These are phyloP conservation scores for Furnarius figulus DNA, from an alignment of 2,113 vertebrate genomes.

Conservation along the genomic window DNA sequence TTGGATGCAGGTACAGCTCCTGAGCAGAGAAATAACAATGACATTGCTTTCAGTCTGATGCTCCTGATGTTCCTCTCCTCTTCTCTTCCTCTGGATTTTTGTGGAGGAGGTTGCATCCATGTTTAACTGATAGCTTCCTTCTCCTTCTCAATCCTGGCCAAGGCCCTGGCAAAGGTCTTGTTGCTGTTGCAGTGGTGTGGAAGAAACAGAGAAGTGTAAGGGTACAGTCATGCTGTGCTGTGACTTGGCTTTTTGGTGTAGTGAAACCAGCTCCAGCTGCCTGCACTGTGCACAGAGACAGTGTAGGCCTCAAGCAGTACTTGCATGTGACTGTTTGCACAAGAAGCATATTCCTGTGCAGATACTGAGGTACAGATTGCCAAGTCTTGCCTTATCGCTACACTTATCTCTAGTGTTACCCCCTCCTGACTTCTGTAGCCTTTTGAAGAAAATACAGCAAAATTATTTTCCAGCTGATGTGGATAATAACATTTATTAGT, in stretches of 20 bases:
- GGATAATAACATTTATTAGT: slow-evolving; percentile 16
- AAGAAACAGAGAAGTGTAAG: not conserved
- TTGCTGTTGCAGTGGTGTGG: not conserved
- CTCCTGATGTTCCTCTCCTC: not conserved
- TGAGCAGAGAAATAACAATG: not conserved
- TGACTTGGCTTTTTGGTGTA: not conserved
- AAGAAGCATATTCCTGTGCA: not conserved
- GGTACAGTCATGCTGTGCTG: fast-evolving
- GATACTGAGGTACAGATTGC: not conserved
- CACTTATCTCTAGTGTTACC: not conserved
- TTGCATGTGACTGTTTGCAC: not conserved
- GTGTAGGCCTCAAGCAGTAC: not conserved
- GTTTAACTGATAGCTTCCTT: not conserved
- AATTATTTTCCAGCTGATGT: slow-evolving; percentile 11
- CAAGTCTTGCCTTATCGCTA: not conserved
- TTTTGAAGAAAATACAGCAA: slow-evolving; percentile 13
- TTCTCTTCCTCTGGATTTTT: not conserved
- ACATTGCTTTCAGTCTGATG: not conserved
- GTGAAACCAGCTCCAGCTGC: not conserved
- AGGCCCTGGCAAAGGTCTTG: not conserved
- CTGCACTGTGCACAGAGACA: not conserved
- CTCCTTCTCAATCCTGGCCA: not conserved
- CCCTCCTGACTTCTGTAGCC: not conserved
- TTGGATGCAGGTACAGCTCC: not conserved
- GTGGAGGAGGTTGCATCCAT: not conserved